Percentiles rank a stretch among this genome's conserved stretches.
Conservation (phyloP, 2,797 vertebrate species). For the Aplochiton taeniatus region DNA sequence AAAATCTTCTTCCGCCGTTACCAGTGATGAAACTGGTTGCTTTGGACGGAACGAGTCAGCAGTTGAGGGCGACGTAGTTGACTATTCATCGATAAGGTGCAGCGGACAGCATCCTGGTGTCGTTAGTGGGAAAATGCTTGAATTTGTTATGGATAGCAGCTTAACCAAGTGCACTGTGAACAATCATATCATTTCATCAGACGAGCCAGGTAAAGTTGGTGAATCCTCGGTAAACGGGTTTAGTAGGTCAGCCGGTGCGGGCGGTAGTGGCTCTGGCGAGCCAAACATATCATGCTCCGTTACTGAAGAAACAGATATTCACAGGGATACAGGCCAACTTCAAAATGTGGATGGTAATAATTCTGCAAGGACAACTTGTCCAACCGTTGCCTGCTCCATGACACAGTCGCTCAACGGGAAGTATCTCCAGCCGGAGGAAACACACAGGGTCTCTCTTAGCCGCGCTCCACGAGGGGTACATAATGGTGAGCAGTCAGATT, state of each 20-base stretch:
- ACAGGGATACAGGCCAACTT: too few relatives aligned
- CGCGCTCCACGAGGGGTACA: constrained; percentile 26
- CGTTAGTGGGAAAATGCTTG: constrained; percentile 29
- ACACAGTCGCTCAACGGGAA: constrained; percentile 19
- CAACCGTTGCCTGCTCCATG: background rate
- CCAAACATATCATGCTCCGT: constrained; percentile 26
- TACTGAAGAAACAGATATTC: too few relatives aligned
- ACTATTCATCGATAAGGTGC: background rate
- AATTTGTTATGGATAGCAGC: constrained; percentile 32
- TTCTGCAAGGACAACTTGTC: too few relatives aligned
- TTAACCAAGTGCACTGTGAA: constrained; percentile 27
- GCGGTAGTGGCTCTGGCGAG: constrained; percentile 35
- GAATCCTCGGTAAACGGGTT: constrained; percentile 22
- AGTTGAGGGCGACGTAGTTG: constrained; percentile 1
- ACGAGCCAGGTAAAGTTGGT: constrained; percentile 8
- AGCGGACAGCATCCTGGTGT: background rate
- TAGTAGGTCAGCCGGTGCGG: constrained; percentile 31
- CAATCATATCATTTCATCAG: constrained; percentile 23
- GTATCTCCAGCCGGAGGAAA: constrained; percentile 15
- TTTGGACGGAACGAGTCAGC: background rate
- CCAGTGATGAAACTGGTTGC: constrained; percentile 2
- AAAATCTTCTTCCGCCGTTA: constrained; percentile 1
- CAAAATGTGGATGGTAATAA: too few relatives aligned
- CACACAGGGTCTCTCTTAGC: background rate
- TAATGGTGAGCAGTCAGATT: constrained; percentile 33